A percentile compares a stretch with the other conserved stretches of the same genome.
These are phyloP conservation scores for Donacobius atricapilla DNA, from an alignment of 2,113 vertebrate genomes.

Conservation along the genomic window DNA sequence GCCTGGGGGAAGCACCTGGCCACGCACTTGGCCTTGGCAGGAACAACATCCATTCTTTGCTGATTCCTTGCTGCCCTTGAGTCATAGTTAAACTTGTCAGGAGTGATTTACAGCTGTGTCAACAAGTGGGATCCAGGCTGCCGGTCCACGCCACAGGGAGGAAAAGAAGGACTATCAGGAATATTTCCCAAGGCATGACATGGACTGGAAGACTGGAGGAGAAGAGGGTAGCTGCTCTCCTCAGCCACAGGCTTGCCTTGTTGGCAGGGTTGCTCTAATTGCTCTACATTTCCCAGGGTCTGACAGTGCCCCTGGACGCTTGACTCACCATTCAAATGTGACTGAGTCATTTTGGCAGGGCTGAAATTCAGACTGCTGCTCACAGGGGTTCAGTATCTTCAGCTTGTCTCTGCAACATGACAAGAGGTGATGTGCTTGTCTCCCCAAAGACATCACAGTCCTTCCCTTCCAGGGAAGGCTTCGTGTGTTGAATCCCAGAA, in stretches of 20 bases:
- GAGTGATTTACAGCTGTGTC: slow-evolving; percentile 12
- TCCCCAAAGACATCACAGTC: background rate
- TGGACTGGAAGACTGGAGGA: background rate
- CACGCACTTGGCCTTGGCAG: accelerated
- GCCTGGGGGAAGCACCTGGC: background rate
- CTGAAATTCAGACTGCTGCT: background rate
- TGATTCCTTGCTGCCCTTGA: background rate
- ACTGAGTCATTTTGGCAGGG: background rate
- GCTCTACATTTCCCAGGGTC: background rate
- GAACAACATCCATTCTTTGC: background rate
- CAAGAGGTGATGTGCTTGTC: accelerated
- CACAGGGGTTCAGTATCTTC: background rate
- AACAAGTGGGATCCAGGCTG: background rate
- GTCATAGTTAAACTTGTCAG: background rate
- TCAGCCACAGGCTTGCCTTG: background rate
- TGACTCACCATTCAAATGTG: accelerated
- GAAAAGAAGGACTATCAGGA: background rate
- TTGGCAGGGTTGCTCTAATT: background rate
- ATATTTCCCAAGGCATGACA: background rate
- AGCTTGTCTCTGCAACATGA: background rate
- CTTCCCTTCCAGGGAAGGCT: background rate
- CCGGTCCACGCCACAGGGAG: background rate
- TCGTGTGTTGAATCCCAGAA: background rate
- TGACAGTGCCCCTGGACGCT: background rate
- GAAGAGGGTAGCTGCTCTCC: background rate